Conservation (phyloP, 2,888 invertebrate genomes). For the Hydraecia micacea region DNA sequence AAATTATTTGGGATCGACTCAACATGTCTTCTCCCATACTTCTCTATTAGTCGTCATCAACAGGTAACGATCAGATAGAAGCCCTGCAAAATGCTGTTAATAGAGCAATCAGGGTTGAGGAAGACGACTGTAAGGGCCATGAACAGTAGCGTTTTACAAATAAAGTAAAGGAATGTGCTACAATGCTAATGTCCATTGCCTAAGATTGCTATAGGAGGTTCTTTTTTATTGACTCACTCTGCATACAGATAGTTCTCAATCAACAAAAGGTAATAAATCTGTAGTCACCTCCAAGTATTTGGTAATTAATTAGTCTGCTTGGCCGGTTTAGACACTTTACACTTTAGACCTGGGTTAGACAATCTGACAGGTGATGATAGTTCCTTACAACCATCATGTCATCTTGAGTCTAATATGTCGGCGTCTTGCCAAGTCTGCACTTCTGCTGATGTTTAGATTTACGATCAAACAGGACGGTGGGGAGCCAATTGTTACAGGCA, state of each 20-base stretch:
- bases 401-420: conserved; percentile 31
- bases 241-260: conserved; percentile 36
- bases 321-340: conserved; percentile 32
- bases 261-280: conserved; percentile 45
- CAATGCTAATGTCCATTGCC: neutral
- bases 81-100: neutral
- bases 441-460: conserved; percentile 47
- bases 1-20: neutral
- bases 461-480: conserved; percentile 29
- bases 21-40: neutral
- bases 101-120: neutral
- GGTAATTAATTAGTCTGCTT: conserved; percentile 45
- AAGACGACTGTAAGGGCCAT: neutral
- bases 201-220: neutral
- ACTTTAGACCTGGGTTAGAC: conserved; percentile 27
- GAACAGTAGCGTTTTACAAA: neutral
- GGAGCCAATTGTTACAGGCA: conserved; percentile 13
- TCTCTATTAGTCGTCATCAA: neutral
- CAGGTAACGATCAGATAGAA: neutral
- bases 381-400: conserved; percentile 30
- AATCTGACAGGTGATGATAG: conserved; percentile 54
- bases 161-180: neutral
- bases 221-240: conserved; percentile 6
- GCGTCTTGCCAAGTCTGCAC: conserved; percentile 41
- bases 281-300: conserved; percentile 37